These are phyloP conservation scores for Enhydra lutris DNA, from an alignment of 2,113 vertebrate species.

Conservation along the genomic window DNA sequence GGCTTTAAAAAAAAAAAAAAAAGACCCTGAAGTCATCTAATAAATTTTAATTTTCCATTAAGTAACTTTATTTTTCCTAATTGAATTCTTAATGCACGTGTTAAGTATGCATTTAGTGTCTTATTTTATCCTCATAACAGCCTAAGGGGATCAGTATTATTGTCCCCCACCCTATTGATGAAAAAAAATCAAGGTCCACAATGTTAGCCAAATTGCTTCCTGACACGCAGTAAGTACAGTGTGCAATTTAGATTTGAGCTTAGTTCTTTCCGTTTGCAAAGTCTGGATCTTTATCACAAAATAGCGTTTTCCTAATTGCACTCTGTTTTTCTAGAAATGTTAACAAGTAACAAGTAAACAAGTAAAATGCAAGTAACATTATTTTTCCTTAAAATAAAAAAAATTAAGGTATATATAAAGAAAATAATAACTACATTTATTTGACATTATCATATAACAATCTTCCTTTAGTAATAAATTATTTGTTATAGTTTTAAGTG, in stretches of 20 bases:
- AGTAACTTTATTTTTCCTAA: not conserved
- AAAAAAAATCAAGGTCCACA: not conserved
- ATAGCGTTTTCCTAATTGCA: not conserved
- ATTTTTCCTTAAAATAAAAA: not conserved
- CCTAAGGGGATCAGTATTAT: not conserved
- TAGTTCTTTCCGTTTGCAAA: not conserved
- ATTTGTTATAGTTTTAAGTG: not conserved
- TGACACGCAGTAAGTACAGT: not conserved
- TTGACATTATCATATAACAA: not conserved
- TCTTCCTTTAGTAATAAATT: not conserved
- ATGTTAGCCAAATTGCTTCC: not conserved
- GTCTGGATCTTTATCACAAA: not conserved
- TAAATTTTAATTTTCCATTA: not conserved
- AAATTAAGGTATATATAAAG: not conserved
- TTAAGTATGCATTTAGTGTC: not conserved
- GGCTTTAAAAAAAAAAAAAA: not conserved
- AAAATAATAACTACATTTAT: not conserved
- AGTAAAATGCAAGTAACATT: not conserved
- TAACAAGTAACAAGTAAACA: not conserved
- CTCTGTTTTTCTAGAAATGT: not conserved
- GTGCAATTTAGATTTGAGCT: not conserved
- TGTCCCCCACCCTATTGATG: not conserved
- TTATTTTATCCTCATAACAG: not conserved
- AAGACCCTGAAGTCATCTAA: not conserved
- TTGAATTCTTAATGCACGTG: not conserved